These are phyloP conservation scores for Crocallis elinguaria DNA, from an alignment of 2,888 invertebrate genomes.

Conservation along the genomic window DNA sequence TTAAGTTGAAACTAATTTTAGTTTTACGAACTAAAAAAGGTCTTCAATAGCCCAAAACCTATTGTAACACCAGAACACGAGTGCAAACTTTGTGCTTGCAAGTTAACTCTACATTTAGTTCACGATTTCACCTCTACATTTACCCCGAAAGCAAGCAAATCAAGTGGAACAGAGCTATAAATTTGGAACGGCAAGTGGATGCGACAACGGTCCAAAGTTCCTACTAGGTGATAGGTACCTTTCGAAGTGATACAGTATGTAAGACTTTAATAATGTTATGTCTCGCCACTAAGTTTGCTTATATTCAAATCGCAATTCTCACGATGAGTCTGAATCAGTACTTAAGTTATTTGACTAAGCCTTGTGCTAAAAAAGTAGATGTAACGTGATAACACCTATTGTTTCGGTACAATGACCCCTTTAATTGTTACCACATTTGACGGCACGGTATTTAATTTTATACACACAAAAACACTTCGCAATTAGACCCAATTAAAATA, in stretches of 20 bases:
- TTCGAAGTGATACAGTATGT: conserved; percentile 47
- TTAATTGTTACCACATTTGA: conserved; percentile 24
- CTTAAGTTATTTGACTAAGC: conserved; percentile 15
- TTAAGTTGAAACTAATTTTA: too few relatives aligned
- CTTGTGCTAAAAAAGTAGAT: conserved; percentile 33
- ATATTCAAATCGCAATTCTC: conserved; percentile 24
- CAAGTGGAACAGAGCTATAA: conserved; percentile 35
- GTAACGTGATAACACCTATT: conserved; percentile 30
- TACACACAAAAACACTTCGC: conserved; percentile 19
- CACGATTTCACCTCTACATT: conserved; percentile 5
- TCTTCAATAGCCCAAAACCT: too few relatives aligned
- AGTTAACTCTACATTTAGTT: conserved; percentile 1
- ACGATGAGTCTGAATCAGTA: conserved; percentile 16
- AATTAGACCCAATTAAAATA: conserved; percentile 23
- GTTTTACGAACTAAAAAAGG: too few relatives aligned
- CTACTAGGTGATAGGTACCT: too few relatives aligned
- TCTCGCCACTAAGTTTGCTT: conserved; percentile 42
- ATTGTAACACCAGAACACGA: too few relatives aligned
- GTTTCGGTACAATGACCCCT: conserved; percentile 36
- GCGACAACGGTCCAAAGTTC: conserved; percentile 45
- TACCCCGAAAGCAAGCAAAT: conserved; percentile 18
- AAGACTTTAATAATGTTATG: conserved; percentile 62
- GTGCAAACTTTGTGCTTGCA: neutral
- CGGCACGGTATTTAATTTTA: conserved; percentile 12
- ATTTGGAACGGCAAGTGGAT: conserved; percentile 46